Evolutionary conservation across 92 coral and sea anemone genomes (phyloP).

Genomic region (Bergia puertoricense): DNA sequence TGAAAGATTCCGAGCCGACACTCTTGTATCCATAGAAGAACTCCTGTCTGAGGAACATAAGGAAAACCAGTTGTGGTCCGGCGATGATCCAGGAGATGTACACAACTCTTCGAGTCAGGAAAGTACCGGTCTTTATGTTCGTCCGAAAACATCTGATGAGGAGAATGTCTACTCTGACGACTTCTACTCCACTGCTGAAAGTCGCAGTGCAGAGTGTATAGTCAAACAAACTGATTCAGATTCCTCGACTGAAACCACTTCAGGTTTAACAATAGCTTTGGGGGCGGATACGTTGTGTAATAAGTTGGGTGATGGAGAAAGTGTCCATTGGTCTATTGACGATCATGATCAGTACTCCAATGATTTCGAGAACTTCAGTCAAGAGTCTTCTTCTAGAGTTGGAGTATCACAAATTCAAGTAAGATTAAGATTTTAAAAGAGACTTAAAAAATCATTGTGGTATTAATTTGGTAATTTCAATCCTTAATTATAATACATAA

Average conservation of each 20-base stretch:
- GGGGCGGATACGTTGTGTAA: neutral
- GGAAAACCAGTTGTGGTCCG: neutral
- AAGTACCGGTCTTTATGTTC: neutral
- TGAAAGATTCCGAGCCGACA: neutral
- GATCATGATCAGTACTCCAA: slow-evolving; percentile 22
- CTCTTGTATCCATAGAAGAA: slow-evolving; percentile 26
- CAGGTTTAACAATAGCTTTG: neutral
- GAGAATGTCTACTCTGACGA: slow-evolving; percentile 6
- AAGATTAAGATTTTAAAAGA: neutral
- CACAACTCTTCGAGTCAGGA: too few species aligned
- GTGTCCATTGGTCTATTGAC: slow-evolving; percentile 1
- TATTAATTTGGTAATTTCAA: neutral
- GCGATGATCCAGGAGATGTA: neutral
- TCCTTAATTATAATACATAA: neutral
- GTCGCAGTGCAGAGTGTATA: neutral
- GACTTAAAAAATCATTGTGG: neutral
- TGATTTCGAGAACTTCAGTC: slow-evolving; percentile 23
- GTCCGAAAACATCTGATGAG: neutral
- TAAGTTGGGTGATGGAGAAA: slow-evolving; percentile 15
- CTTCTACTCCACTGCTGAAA: neutral
- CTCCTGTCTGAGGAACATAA: slow-evolving; percentile 7
- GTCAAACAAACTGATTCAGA: neutral
- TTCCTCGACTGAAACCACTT: neutral
- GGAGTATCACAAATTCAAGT: slow-evolving; percentile 13
- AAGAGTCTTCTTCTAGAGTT: slow-evolving; percentile 18